Evolutionary conservation across 2,888 invertebrate species (phyloP).

Genomic region (Drosophila paramelanica): DNA sequence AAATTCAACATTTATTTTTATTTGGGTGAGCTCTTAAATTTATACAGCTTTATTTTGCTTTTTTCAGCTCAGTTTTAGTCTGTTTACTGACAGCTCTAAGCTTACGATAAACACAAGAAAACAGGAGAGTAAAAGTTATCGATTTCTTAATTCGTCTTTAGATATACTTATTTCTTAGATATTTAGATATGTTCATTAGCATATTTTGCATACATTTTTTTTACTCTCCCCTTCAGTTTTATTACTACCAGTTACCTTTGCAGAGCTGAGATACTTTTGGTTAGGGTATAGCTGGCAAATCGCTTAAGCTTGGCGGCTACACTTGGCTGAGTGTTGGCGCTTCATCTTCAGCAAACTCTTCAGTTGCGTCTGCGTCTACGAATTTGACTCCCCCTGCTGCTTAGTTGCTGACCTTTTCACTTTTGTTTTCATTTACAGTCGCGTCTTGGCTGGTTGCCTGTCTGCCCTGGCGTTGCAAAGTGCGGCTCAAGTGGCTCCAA

Average conservation of each 20-base stretch:
- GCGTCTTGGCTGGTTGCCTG: conserved; percentile 47
- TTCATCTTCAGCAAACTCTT: conserved; percentile 32
- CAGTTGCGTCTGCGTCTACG: conserved; percentile 20
- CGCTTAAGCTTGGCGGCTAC: conserved; percentile 68
- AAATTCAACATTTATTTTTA: too few relatives aligned
- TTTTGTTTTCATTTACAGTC: conserved; percentile 71
- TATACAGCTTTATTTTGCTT: too few relatives aligned
- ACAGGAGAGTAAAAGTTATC: too few relatives aligned
- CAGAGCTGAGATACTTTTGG: conserved; percentile 12
- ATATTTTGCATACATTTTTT: background rate
- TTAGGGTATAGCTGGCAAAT: conserved; percentile 45
- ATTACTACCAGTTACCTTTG: too few relatives aligned
- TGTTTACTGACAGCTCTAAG: too few relatives aligned
- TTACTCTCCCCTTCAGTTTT: background rate
- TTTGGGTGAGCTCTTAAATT: too few relatives aligned
- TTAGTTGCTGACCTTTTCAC: conserved; percentile 77
- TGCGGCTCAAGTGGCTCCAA: conserved; percentile 34
- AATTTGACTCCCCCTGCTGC: conserved; percentile 39
- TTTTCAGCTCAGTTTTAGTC: too few relatives aligned
- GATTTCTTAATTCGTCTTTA: too few relatives aligned
- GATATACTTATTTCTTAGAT: background rate
- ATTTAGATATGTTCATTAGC: background rate
- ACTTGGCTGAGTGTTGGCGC: conserved; percentile 67
- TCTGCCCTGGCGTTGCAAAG: conserved; percentile 51
- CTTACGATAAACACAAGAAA: too few relatives aligned